Percentiles rank a stretch among this genome's conserved stretches.
Conservation (phyloP, 64 coral and sea anemone genomes). For the Dendronephthya gigantea region DNA sequence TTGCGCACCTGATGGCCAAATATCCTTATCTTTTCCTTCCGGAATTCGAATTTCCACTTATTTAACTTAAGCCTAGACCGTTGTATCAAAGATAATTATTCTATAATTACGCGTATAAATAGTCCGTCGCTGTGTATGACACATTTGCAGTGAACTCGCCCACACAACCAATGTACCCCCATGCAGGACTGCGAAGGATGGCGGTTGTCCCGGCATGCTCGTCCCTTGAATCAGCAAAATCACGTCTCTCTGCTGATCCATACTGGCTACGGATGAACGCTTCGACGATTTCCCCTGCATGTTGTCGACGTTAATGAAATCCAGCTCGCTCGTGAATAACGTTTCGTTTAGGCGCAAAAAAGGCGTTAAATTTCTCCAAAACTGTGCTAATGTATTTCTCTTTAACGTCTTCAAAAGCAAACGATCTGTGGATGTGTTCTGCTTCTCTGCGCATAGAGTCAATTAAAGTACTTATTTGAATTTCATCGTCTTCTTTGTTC, state of each 20-base stretch:
- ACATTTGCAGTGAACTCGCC: neutral
- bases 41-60: too few species aligned
- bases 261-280: neutral
- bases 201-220: neutral
- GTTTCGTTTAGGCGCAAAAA: constrained; percentile 1
- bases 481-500: constrained; percentile 15
- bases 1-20: too few species aligned
- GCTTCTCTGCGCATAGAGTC: neutral
- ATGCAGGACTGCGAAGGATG: constrained; percentile 9
- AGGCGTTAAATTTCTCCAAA: constrained; percentile 11
- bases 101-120: too few species aligned
- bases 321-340: neutral
- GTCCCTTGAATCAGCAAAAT: constrained; percentile 3
- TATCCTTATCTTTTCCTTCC: too few species aligned
- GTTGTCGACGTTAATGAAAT: neutral
- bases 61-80: too few species aligned
- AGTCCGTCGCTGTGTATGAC: neutral
- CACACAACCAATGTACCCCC: neutral
- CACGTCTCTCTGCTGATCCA: neutral
- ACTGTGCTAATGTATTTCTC: neutral
- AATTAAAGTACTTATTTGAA: constrained; percentile 14
- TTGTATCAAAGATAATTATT: too few species aligned
- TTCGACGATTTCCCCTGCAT: neutral
- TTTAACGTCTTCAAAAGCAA: constrained; percentile 5
- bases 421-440: neutral